These are phyloP conservation scores for Camponotus floridanus DNA, from an alignment of 1,140 invertebrate genomes.

Conservation along the genomic window DNA sequence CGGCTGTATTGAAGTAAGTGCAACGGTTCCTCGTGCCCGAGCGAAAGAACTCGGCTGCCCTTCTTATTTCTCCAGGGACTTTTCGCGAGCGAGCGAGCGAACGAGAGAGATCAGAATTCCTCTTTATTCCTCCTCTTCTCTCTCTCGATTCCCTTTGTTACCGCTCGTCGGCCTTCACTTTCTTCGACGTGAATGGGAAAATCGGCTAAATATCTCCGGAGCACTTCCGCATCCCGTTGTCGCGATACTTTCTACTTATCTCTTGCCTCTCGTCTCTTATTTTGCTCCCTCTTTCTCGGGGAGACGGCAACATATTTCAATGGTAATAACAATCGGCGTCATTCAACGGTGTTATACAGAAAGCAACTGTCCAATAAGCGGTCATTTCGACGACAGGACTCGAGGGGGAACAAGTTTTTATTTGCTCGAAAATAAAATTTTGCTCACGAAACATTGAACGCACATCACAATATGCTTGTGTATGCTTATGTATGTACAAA, in stretches of 20 bases:
- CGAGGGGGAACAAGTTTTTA: constrained; percentile 19
- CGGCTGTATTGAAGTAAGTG: constrained; percentile 45
- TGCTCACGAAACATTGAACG: constrained; percentile 53
- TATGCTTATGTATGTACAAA: neutral
- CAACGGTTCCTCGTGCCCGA: constrained; percentile 50
- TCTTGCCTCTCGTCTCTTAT: constrained; percentile 8
- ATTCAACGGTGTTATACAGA: constrained; percentile 26
- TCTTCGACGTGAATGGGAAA: constrained; percentile 58
- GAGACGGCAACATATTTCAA: constrained; percentile 64
- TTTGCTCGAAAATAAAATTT: constrained; percentile 56
- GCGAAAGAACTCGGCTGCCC: constrained; percentile 52
- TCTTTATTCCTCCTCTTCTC: constrained; percentile 45
- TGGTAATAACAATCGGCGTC: constrained; percentile 36
- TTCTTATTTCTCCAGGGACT: constrained; percentile 76
- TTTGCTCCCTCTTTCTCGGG: neutral
- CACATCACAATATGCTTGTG: constrained; percentile 18
- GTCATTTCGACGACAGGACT: constrained; percentile 24
- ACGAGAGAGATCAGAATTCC: constrained; percentile 71
- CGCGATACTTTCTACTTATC: constrained; percentile 58
- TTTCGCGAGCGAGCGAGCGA: constrained; percentile 43
- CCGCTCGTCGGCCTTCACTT: constrained; percentile 39
- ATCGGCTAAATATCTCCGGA: constrained; percentile 61
- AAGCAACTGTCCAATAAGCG: constrained; percentile 10
- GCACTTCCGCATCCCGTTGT: constrained; percentile 51
- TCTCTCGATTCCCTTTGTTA: constrained; percentile 28